phyloP scores from a whole-genome alignment of 2,113 vertebrate genomes.

The Cariama cristata region DNA sequence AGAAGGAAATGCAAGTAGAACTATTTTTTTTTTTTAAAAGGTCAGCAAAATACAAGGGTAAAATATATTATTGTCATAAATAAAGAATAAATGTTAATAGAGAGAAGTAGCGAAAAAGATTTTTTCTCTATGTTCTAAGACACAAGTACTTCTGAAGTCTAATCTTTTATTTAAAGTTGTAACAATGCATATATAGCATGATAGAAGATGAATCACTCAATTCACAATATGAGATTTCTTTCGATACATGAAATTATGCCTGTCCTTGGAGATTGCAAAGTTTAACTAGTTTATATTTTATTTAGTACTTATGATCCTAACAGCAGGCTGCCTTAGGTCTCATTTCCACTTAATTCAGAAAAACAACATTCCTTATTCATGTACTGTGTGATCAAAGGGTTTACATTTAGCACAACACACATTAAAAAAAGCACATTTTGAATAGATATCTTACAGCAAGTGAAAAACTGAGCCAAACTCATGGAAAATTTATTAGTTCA shows the following conservation, averaged over 20 bases:
- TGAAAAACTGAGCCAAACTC: slow-evolving; percentile 10
- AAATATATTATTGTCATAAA: background rate
- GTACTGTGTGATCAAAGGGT: slow-evolving; percentile 71
- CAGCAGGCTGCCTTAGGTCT: slow-evolving; percentile 50
- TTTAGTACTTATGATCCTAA: slow-evolving; percentile 51
- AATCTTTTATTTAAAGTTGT: background rate
- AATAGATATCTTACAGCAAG: slow-evolving; percentile 29
- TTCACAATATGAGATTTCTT: background rate
- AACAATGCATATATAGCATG: background rate
- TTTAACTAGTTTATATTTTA: slow-evolving; percentile 60
- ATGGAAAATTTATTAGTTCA: slow-evolving; percentile 54
- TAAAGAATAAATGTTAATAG: background rate
- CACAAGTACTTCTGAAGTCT: background rate
- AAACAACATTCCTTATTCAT: slow-evolving; percentile 72
- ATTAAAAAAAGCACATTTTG: slow-evolving; percentile 33
- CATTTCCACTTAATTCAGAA: slow-evolving; percentile 68
- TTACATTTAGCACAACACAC: slow-evolving; percentile 46
- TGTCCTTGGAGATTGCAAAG: slow-evolving; percentile 10
- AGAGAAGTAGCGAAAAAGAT: background rate
- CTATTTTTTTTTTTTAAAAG: background rate
- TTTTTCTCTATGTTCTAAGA: background rate
- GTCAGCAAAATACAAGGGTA: background rate
- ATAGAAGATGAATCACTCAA: background rate
- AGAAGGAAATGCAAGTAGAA: background rate
- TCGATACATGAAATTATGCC: background rate